Base-by-base conservation (phyloP, 2,888 invertebrate species). In the Papilio protenor region DNA sequence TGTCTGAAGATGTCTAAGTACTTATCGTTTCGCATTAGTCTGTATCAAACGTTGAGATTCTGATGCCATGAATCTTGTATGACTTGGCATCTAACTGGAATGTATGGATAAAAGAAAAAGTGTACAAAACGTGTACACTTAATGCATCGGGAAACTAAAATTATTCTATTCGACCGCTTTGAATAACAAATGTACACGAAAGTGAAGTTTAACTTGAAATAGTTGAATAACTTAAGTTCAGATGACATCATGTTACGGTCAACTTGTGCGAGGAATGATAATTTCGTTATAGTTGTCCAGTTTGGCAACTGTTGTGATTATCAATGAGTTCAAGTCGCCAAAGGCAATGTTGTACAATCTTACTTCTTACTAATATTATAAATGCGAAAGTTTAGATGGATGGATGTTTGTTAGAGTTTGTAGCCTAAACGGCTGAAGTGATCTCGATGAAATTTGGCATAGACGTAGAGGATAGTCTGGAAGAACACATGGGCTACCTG, bases 181-280 rank as follows among this genome's bases (percentile, higher is more conserved):
- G 81, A 82, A 83, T 83, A 80, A 80, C 79, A 83, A 83, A 80
- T 77, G 78, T 71, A 77, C 76, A 82, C 75, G 83, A 82, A 82
- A 82, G 83, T 81, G 77, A 78, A 81, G 80, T 72, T 71, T 71
- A 71, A 59, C 79, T 71, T 73, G 57, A 78, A 79, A 73, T 75
- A 59, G 66, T 76, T 76, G 72, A 78, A 78, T 75, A 75, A 76
- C 59, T 77, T 77, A 11, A 55, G 72, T 75, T 75, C n/a, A 72
- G 77, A 78, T 78, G 78, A 78, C 78, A 76, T 78, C 78, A 76
- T 76, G 72, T 74, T 70, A 75, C 74, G 40, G n/a, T 73, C 64
- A 64, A 47, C 33, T 47, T 71, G 45, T 61, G 18, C 23, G 23
- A 52, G 10, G 71, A 74, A 78, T 78, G 45, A 52, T 59, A 78